Conservation (phyloP, 2,888 invertebrate species). For the Nymphalis c-album region DNA sequence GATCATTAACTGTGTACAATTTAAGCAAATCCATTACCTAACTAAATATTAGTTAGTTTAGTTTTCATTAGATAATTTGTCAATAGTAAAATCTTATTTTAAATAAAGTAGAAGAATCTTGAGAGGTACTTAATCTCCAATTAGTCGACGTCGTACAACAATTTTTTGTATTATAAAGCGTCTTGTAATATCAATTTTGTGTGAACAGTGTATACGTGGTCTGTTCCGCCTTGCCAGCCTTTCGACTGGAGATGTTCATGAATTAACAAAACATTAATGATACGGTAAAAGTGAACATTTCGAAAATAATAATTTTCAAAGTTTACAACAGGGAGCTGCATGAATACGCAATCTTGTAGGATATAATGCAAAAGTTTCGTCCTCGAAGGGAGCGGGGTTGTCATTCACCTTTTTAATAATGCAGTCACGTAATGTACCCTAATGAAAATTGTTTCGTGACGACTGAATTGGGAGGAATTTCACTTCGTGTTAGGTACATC, state of each 20-base stretch:
- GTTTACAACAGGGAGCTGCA: slow-evolving; percentile 35
- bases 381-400: slow-evolving; percentile 51
- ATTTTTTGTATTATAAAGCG: no score
- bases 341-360: slow-evolving; percentile 57
- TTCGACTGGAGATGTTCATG: background rate
- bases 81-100: no score
- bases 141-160: no score
- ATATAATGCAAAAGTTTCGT: slow-evolving; percentile 60
- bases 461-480: slow-evolving; percentile 66
- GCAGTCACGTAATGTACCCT: slow-evolving; percentile 70
- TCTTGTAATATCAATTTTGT: no score
- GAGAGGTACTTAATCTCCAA: no score
- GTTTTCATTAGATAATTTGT: no score
- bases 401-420: slow-evolving; percentile 62
- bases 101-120: no score
- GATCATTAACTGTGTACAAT: no score
- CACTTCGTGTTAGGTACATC: slow-evolving; percentile 62
- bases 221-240: background rate
- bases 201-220: no score
- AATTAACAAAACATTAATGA: slow-evolving; percentile 10
- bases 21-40: no score
- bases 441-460: slow-evolving; percentile 77
- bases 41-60: no score
- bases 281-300: slow-evolving; percentile 9
- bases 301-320: slow-evolving; percentile 13